These are phyloP conservation scores for Dysmachus trigonus DNA, from an alignment of 2,888 invertebrate genomes.

Conservation along the genomic window DNA sequence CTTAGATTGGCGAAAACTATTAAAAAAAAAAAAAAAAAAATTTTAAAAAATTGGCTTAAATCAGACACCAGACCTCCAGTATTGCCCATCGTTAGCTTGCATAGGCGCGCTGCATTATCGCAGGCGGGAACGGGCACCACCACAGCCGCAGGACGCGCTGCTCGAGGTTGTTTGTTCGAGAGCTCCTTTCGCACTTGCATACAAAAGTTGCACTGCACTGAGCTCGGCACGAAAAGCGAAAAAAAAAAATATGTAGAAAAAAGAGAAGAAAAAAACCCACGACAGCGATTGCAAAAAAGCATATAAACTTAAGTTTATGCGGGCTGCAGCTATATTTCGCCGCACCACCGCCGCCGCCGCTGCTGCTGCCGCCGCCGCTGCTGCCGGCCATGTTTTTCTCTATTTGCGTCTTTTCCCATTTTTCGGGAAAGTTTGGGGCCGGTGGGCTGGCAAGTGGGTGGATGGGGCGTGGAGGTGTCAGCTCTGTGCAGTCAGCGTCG, in stretches of 20 bases:
- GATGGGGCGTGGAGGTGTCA: conserved; percentile 6
- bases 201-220: conserved; percentile 7
- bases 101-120: background rate
- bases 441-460: background rate
- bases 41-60: conserved; percentile 33
- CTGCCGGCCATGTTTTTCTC: background rate
- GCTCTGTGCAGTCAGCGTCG: conserved; percentile 18
- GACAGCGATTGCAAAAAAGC: background rate
- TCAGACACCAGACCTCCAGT: background rate
- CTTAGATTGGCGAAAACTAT: conserved; percentile 13
- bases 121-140: background rate
- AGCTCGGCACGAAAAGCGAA: background rate
- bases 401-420: conserved; percentile 23
- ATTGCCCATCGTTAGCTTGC: background rate
- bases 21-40: conserved; percentile 17
- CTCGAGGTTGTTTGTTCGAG: background rate
- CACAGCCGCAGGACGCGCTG: background rate
- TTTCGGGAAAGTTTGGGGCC: conserved; percentile 2
- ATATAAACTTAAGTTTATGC: conserved; percentile 31
- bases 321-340: conserved; percentile 18
- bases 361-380: background rate
- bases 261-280: background rate
- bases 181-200: conserved; percentile 29
- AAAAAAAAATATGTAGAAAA: background rate
- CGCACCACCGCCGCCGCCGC: background rate